A percentile compares a stretch with the other conserved stretches of the same genome.
Conservation (phyloP, 2,888 invertebrate genomes). For the Acanthosepion lycidas region DNA sequence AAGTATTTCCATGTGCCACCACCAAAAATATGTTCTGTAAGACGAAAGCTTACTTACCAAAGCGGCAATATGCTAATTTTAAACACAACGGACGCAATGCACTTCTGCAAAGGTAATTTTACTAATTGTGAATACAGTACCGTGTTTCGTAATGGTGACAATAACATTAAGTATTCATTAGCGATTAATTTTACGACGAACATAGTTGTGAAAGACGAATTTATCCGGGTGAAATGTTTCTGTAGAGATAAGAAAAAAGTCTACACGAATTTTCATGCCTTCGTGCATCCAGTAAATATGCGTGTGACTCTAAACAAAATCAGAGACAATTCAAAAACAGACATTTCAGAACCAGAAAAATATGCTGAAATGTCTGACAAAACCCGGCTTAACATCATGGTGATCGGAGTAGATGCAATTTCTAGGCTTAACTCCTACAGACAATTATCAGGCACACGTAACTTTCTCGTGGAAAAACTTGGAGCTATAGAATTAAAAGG, state of each 20-base stretch:
- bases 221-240: conserved; percentile 67
- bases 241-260: conserved; percentile 59
- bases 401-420: conserved; percentile 88
- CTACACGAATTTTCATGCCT: conserved; percentile 69
- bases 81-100: conserved; percentile 59
- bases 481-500: conserved; percentile 86
- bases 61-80: conserved; percentile 58
- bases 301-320: conserved; percentile 46
- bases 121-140: conserved; percentile 65
- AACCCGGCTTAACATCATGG: conserved; percentile 81
- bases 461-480: conserved; percentile 78
- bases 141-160: conserved; percentile 49
- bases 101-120: conserved; percentile 57
- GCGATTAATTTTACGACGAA: conserved; percentile 54
- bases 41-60: conserved; percentile 63
- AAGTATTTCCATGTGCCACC: conserved; percentile 56
- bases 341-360: neutral
- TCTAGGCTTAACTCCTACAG: conserved; percentile 89
- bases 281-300: conserved; percentile 58
- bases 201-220: conserved; percentile 60
- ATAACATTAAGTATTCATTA: conserved; percentile 54
- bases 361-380: conserved; percentile 51
- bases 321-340: neutral
- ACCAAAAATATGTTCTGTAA: conserved; percentile 57
- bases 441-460: conserved; percentile 82